Evolutionary conservation across 2,113 vertebrate species (phyloP), one percentile per base, ranked within the genome.

Genomic region (Candoia aspera): DNA sequence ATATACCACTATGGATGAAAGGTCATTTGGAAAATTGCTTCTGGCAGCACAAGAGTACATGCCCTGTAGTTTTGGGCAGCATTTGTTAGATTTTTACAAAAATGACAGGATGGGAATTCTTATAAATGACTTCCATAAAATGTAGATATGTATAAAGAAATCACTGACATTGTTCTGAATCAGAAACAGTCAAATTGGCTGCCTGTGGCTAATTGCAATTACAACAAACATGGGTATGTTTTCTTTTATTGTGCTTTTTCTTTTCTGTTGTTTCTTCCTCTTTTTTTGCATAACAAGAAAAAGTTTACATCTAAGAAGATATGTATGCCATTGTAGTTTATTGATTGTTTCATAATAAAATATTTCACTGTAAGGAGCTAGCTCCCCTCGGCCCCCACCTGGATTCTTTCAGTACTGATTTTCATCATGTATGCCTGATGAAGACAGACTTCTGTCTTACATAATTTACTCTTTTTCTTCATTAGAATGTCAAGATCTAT

Each of bases 151-250:
- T 93, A 0, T 64, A 89, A 95, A 93, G 91, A 93, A 93, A 93
- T 94, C 93, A 53, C 17, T 93, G 94, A 93, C 90, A 95, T 93
- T 95, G 92, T 92, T 94, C 91, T 1, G 2, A 92, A 91, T 68
- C 95, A 92, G 68, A 94, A 93, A 90, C 17, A 83, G 12, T 42
- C 33, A 79, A 94, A 93, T 90, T 93, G 91, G 84, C 93, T 95
- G 95, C 83, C 94, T 95, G 87, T 3, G 91, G 92, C 55, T 95
- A 96, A 96, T 95, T 95, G 94, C 95, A 95, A 89, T 26, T 94
- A 42, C 73, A 23, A 79, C 17, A 42, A 79, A 79, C 17, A 42
- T 42, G 15, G 73, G 33, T 79, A 79, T 21, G 6, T 79, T 79
- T 42, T 21, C 17, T 42, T 79, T 79, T 21, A 79, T 79, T 79